phyloP scores from a whole-genome alignment of 1,140 invertebrate genomes.

The Pachypeltis micranthus region DNA sequence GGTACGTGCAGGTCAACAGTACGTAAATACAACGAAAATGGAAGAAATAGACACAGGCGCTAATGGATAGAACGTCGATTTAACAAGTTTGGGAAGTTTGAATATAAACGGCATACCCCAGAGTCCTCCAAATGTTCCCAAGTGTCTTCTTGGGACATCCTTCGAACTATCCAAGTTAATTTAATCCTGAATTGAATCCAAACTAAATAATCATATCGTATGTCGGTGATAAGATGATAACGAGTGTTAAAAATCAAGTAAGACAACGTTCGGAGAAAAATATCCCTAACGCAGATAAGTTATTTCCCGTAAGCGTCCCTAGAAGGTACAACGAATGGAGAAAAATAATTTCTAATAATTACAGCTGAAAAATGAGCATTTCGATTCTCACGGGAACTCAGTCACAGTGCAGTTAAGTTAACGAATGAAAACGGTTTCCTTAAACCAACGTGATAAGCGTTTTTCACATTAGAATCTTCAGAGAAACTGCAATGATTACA shows the following conservation, averaged over 20 bases:
- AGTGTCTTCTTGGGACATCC: constrained; percentile 40
- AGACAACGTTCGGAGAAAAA: not conserved
- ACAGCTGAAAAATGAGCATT: too few species aligned
- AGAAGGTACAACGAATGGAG: too few species aligned
- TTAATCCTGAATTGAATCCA: not conserved
- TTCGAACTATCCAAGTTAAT: not conserved
- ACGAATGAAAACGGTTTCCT: too few species aligned
- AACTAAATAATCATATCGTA: not conserved
- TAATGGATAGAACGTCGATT: constrained; percentile 25
- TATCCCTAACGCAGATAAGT: too few species aligned
- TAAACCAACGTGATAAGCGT: too few species aligned
- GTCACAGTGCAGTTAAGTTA: too few species aligned
- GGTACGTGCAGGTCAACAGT: not conserved
- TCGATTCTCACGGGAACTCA: too few species aligned
- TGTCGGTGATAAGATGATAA: not conserved
- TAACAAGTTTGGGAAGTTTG: too few species aligned
- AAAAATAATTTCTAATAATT: too few species aligned
- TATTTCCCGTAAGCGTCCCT: too few species aligned
- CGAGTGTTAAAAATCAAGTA: not conserved
- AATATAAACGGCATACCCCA: constrained; percentile 34
- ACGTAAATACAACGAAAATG: not conserved
- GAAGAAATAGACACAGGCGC: constrained; percentile 8
- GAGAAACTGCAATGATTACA: too few species aligned
- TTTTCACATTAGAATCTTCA: too few species aligned
- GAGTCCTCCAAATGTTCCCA: constrained; percentile 75